A percentile compares a stretch with the other conserved stretches of the same genome.
Evolutionary conservation across 2,888 invertebrate genomes (phyloP).

Genomic region (Crioceris asparagi): DNA sequence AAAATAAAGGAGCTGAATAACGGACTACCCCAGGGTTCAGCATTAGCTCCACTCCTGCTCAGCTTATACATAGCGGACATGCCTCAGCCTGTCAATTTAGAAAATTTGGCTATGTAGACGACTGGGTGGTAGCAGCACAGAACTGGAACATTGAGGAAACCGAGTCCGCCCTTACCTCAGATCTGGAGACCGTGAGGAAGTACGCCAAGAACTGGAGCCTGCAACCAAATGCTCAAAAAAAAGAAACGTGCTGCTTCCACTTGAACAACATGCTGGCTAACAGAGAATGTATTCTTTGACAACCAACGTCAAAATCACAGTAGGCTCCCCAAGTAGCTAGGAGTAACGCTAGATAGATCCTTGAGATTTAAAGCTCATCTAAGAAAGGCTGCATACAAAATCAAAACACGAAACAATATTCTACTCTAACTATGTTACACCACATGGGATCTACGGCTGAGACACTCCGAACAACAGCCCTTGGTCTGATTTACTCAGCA

Average conservation of each 20-base stretch:
- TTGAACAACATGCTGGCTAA: slow-evolving; percentile 2
- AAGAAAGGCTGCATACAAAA: background rate
- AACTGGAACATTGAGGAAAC: slow-evolving; percentile 1
- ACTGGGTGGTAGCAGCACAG: slow-evolving; percentile 9
- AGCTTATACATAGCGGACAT: slow-evolving; percentile 13
- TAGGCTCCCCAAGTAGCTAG: slow-evolving; percentile 1
- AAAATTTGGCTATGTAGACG: slow-evolving; percentile 12
- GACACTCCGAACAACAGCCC: too few species aligned
- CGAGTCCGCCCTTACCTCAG: slow-evolving; percentile 7
- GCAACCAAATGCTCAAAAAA: slow-evolving; percentile 7
- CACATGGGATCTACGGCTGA: slow-evolving; percentile 1
- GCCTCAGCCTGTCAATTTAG: slow-evolving; percentile 10
- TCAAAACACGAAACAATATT: slow-evolving; percentile 6
- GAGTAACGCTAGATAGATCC: slow-evolving; percentile 3
- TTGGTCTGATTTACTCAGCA: slow-evolving; percentile 3
- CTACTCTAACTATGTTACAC: slow-evolving; percentile 1
- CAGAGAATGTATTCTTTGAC: slow-evolving; percentile 3
- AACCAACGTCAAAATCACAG: background rate
- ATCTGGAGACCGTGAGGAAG: slow-evolving; percentile 5
- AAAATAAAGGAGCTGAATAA: slow-evolving; percentile 7
- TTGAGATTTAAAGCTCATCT: slow-evolving; percentile 2
- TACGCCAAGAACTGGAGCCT: slow-evolving; percentile 11
- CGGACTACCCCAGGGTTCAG: slow-evolving; percentile 7
- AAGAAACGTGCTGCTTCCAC: slow-evolving; percentile 1
- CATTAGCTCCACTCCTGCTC: slow-evolving; percentile 9